Conservation (phyloP, 2,113 vertebrate species). For the Bostrychus sinensis region DNA sequence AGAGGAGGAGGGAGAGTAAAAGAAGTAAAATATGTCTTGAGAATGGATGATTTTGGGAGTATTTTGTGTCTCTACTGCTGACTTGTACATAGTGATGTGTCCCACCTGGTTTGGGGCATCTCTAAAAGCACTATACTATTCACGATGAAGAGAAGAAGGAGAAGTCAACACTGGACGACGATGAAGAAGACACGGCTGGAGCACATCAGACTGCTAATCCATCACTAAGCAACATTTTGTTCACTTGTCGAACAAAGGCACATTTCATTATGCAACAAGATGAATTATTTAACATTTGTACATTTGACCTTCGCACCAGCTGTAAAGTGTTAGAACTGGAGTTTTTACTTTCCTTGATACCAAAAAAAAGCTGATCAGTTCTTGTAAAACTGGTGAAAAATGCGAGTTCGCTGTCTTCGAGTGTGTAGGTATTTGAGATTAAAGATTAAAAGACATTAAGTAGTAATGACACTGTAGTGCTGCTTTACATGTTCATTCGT, state of each 20-base stretch:
- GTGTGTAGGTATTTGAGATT: constrained; percentile 9
- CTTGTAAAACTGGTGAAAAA: constrained; percentile 14
- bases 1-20: background rate
- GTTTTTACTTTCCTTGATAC: constrained; percentile 12
- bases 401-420: constrained; percentile 4
- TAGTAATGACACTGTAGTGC: background rate
- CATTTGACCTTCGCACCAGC: constrained; percentile 34
- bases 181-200: constrained; percentile 14
- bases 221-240: constrained; percentile 7
- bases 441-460: background rate
- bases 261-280: constrained; percentile 44
- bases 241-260: constrained; percentile 8
- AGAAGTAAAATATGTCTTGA: background rate
- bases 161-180: constrained; percentile 56
- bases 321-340: background rate
- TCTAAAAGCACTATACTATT: constrained; percentile 14
- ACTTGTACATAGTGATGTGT: constrained; percentile 6
- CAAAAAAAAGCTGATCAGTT: constrained; percentile 34
- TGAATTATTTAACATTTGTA: constrained; percentile 65
- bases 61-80: constrained; percentile 24
- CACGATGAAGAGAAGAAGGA: constrained; percentile 1
- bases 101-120: background rate
- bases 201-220: constrained; percentile 4
- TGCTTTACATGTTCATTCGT: background rate
- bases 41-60: constrained; percentile 2